phyloP scores from a whole-genome alignment of 2,113 vertebrate species.

The Calidris pygmaea region DNA sequence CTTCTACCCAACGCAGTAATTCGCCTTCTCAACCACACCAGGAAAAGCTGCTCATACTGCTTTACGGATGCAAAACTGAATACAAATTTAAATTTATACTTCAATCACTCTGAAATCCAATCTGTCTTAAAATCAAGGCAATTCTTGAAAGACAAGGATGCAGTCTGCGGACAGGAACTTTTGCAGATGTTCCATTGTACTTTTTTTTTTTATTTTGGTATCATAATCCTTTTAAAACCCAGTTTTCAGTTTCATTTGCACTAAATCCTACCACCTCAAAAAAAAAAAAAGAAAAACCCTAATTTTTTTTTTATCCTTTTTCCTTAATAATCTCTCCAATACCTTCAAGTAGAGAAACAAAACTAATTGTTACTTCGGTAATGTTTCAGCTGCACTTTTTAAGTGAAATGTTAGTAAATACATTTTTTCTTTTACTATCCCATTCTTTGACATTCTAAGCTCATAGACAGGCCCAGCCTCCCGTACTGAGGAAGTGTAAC shows the following conservation, averaged over 20 bases:
- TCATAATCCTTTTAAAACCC: not conserved
- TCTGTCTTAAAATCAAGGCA: not conserved
- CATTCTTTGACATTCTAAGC: not conserved
- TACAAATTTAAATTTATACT: not conserved
- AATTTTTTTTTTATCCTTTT: not conserved
- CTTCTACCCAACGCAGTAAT: not conserved
- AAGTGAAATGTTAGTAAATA: not conserved
- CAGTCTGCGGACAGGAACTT: not conserved
- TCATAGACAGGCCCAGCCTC: not conserved
- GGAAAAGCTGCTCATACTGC: not conserved
- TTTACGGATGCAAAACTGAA: not conserved
- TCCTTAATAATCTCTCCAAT: not conserved
- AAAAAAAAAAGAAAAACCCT: not conserved
- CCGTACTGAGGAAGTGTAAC: not conserved
- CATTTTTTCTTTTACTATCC: not conserved
- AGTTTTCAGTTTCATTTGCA: not conserved
- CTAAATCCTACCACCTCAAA: not conserved
- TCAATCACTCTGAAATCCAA: not conserved
- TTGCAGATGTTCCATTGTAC: not conserved
- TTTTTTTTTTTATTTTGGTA: not conserved
- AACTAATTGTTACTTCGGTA: not conserved
- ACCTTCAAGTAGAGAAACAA: not conserved
- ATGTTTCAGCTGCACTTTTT: not conserved
- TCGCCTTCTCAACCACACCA: rapidly evolving
- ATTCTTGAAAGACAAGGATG: not conserved